A percentile compares a stretch with the other conserved stretches of the same genome.
Evolutionary conservation across 2,888 invertebrate species (phyloP).

Genomic region (Pseudeuparius sepicola): DNA sequence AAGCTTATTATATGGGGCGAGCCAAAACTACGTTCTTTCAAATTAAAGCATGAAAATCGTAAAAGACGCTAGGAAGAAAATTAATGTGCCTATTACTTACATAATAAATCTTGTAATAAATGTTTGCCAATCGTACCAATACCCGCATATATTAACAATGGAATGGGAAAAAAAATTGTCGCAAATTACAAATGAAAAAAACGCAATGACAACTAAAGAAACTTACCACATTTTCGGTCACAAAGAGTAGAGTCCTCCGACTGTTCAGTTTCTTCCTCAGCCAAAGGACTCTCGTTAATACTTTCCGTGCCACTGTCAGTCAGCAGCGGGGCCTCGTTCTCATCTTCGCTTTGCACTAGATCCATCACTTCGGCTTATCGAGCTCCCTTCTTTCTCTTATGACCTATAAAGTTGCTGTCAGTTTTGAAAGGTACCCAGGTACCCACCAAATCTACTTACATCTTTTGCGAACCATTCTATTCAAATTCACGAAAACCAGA

Average conservation of each 20-base stretch:
- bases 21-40: too few species aligned
- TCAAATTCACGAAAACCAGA: too few species aligned
- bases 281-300: constrained; percentile 28
- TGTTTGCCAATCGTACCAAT: too few species aligned
- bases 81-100: too few species aligned
- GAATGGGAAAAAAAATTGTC: constrained; percentile 4
- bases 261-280: constrained; percentile 29
- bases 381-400: constrained; percentile 26
- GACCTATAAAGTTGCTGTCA: constrained; percentile 20
- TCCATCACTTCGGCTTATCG: constrained; percentile 29
- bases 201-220: neutral
- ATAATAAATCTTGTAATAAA: too few species aligned
- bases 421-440: neutral
- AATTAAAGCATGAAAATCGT: too few species aligned
- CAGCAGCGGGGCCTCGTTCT: constrained; percentile 29
- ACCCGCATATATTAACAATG: constrained; percentile 4
- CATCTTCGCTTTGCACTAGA: constrained; percentile 25
- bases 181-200: neutral
- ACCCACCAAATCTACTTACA: constrained; percentile 22
- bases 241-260: constrained; percentile 27
- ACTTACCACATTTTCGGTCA: constrained; percentile 26
- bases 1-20: too few species aligned
- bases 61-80: too few species aligned
- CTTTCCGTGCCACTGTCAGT: constrained; percentile 33
- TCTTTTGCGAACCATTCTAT: constrained; percentile 30